These are phyloP conservation scores for Tupaia tana DNA, from an alignment of 2,113 vertebrate genomes.

Conservation along the genomic window DNA sequence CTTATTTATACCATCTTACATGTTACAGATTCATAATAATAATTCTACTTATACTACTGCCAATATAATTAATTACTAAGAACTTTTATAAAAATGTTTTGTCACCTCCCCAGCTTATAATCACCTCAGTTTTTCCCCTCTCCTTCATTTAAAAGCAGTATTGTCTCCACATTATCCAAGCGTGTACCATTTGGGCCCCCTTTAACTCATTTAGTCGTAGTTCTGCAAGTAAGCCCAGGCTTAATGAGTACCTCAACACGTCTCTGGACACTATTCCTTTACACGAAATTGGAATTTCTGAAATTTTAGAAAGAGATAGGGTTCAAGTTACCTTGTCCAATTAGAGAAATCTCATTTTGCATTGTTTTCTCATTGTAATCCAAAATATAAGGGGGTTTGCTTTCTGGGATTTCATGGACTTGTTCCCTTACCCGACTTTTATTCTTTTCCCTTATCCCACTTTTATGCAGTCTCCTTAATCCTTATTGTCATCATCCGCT, in stretches of 20 bases:
- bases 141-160: neutral
- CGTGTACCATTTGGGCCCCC: neutral
- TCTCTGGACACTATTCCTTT: neutral
- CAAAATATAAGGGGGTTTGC: neutral
- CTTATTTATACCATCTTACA: neutral
- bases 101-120: neutral
- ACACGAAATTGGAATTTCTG: neutral
- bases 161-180: neutral
- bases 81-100: neutral
- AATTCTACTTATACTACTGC: neutral
- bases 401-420: neutral
- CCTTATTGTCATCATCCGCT: neutral
- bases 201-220: neutral
- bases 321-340: neutral
- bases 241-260: neutral
- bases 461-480: neutral
- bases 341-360: neutral
- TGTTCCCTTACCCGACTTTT: neutral
- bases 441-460: neutral
- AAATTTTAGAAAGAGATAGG: neutral
- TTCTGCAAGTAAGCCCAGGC: neutral
- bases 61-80: neutral
- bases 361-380: neutral
- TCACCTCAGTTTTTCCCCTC: too few relatives aligned
- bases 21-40: neutral